phyloP scores from a whole-genome alignment of 1,140 invertebrate species.

The Apis cerana region DNA sequence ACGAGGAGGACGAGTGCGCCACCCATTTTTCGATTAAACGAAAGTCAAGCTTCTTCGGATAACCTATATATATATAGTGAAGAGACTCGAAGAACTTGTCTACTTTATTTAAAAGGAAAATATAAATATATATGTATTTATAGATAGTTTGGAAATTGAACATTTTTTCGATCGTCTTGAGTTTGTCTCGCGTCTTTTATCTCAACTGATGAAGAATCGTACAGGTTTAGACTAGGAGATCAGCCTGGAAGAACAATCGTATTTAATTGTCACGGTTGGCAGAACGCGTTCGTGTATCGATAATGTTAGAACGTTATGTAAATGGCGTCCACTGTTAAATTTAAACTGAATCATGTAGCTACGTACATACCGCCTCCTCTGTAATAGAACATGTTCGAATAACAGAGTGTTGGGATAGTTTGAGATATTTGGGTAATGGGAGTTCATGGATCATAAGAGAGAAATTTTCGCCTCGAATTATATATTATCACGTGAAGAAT shows the following conservation, averaged over 20 bases:
- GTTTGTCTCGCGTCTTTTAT: too few species aligned
- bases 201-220: too few species aligned
- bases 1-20: not conserved
- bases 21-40: constrained; percentile 25
- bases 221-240: too few species aligned
- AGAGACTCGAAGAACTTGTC: not conserved
- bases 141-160: too few species aligned
- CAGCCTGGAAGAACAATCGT: too few species aligned
- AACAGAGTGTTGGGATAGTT: not conserved
- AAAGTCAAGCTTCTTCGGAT: not conserved
- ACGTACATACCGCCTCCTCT: not conserved
- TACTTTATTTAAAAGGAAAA: not conserved
- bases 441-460: not conserved
- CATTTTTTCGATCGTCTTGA: too few species aligned
- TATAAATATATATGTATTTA: too few species aligned
- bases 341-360: not conserved
- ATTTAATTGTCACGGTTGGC: not conserved
- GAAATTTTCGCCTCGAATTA: not conserved
- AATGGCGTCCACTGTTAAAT: not conserved
- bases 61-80: not conserved
- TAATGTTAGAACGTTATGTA: not conserved
- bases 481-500: not conserved
- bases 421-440: not conserved
- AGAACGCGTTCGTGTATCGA: not conserved
- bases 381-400: not conserved